Evolutionary conservation across 92 coral and sea anemone genomes (phyloP), one percentile per base, ranked within the genome.

Genomic region (Palythoa grandiflora): DNA sequence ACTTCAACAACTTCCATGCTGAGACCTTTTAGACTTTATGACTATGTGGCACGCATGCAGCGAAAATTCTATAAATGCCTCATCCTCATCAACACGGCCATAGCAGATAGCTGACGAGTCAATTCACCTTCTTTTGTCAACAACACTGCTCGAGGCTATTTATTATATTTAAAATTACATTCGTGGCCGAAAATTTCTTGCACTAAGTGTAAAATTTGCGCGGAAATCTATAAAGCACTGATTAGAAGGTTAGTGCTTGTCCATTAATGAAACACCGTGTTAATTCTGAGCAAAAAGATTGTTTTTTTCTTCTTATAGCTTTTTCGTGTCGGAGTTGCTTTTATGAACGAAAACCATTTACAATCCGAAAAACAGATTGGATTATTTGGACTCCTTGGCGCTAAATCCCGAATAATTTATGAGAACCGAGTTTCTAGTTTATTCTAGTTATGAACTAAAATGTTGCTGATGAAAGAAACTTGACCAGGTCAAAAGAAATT

Each of bases 321-420:
- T 14, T 8, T 19, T 0, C 21, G 75, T 47, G 74, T 81, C 48
- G 39, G 75, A 40, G 39, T 48, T 11, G 36, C 57, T 14, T 47
- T 80, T 37, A 13, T 21, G 5, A 44, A 38, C 51, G 71, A 28
- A 81, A 66, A 48, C 48, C 75, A 63, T 55, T 37, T 13, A 65
- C 12, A n/a, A 59, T 39, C 75, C 65, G 61, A 81, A 81, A 40
- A 68, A 81, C 86, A 81, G 75, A 81, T 68, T 81, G 75, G 40
- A 68, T 47, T 61, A 66, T 66, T 19, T 66, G 91, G 76, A 83
- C 86, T 71, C 66, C 68, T 77, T 13, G 68, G 68, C n/a, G 83
- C 75, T 73, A 50, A 88, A 85, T 0, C 83, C 63, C 66, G 91
- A 91, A 91, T 91, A 88, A 91, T 91, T 91, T 78, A 91, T 91